Base-by-base conservation (phyloP, 2,888 invertebrate species). In the Ischnus inquisitorius region DNA sequence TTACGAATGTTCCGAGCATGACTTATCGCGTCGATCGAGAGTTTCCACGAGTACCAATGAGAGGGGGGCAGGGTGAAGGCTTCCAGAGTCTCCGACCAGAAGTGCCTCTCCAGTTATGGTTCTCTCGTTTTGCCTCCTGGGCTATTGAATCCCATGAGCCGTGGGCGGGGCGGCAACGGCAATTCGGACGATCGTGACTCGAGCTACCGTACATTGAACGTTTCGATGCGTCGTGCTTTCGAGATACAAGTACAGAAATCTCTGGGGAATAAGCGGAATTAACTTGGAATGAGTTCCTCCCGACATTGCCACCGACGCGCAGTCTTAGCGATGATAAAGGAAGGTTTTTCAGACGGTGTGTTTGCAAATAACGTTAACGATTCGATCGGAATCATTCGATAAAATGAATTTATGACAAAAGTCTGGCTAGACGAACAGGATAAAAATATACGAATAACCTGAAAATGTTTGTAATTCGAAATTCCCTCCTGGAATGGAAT, bases 21-120 rank as follows among this genome's bases (percentile, higher is more conserved):
- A 67, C 82, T 83, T 88, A 90, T 89, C 90, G 57, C 85, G 71
- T 46, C 83, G 71, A 90, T 90, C 88, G 82, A 79, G 68, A 77
- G 85, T 78, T 86, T 82, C 81, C 79, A 71, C 74, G 65, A 76
- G 83, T 80, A 71, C 62, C 39, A 67, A 64, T 48, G 22, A 46
- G n/a, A n/a, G n/a, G n/a, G n/a, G 62, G 28, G 46, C 57, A 22
- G 39, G 16, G 51, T 80, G n/a, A n/a, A n/a, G n/a, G n/a, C 68
- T 68, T 68, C 72, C 16, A 28, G 79, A 65, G 6, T 72, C 46
- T 43, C 72, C 72, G 6, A 79, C 69, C 34, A 51, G 64, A n/a
- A 72, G 65, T 79, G 72, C 43, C 57, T 72, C 67, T 67, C 39
- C 3, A 5, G 39, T 28, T n/a, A 39, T 79, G 22, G 54, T 28